These are phyloP conservation scores for Apoderus coryli DNA, from an alignment of 2,888 invertebrate genomes.

Conservation along the genomic window DNA sequence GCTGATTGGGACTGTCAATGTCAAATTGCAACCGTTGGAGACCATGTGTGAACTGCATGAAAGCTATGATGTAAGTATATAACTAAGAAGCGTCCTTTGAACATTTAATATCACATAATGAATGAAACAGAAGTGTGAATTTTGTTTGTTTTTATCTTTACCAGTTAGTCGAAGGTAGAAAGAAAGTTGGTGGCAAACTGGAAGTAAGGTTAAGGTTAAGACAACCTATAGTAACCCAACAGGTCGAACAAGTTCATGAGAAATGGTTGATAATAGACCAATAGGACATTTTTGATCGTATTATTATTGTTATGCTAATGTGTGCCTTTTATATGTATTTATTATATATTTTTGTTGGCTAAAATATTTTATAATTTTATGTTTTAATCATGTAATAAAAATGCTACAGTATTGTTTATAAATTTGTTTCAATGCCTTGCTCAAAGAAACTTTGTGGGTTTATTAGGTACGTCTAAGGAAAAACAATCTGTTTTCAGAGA, in stretches of 20 bases:
- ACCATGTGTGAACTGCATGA: conserved; percentile 80
- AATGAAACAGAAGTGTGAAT: too few relatives aligned
- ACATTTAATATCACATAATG: too few relatives aligned
- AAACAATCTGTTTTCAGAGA: too few relatives aligned
- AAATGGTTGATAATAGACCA: conserved; percentile 84
- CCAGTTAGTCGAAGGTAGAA: conserved; percentile 81
- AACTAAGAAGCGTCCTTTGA: background rate
- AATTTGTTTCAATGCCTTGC: too few relatives aligned
- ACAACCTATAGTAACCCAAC: conserved; percentile 76
- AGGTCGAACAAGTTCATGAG: conserved; percentile 76
- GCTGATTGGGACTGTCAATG: conserved; percentile 63
- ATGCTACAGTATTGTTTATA: too few relatives aligned
- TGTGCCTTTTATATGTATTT: too few relatives aligned
- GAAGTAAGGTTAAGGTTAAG: conserved; percentile 79
- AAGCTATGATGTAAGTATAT: conserved; percentile 70
- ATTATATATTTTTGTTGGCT: too few relatives aligned
- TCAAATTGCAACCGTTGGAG: conserved; percentile 84
- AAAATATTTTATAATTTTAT: too few relatives aligned
- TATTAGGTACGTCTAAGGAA: too few relatives aligned
- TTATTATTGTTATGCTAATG: conserved; percentile 1
- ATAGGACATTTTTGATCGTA: conserved; percentile 22
- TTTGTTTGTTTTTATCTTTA: too few relatives aligned
- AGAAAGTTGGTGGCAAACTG: conserved; percentile 75
- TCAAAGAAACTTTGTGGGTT: too few relatives aligned
- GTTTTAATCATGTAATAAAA: too few relatives aligned